Percentiles rank a stretch among this genome's conserved stretches.
These are phyloP conservation scores for Tauraco hartlaubi DNA, from an alignment of 2,797 vertebrate genomes.

Conservation along the genomic window DNA sequence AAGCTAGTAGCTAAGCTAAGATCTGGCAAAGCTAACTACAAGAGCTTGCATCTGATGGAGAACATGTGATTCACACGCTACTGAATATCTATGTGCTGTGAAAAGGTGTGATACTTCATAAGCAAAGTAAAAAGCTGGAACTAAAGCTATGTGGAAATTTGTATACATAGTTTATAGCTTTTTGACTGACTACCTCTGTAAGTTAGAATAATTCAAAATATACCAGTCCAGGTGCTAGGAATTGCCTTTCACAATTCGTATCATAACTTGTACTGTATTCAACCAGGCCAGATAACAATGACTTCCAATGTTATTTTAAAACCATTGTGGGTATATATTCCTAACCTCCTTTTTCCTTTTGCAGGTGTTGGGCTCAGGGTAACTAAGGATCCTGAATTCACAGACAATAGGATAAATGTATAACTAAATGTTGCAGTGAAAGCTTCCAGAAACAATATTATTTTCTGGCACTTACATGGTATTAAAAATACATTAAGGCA, in stretches of 20 bases:
- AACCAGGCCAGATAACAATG: not conserved
- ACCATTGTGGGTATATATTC: not conserved
- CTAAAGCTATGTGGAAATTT: not conserved
- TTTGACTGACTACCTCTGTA: not conserved
- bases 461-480: conserved; percentile 48
- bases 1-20: not conserved
- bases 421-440: conserved; percentile 45
- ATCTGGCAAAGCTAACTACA: not conserved
- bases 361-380: not conserved
- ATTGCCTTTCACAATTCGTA: not conserved
- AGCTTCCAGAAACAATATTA: conserved; percentile 54
- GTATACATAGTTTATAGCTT: not conserved
- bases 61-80: not conserved
- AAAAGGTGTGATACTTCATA: not conserved
- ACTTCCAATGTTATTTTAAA: not conserved
- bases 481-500: conserved; percentile 69
- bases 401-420: not conserved
- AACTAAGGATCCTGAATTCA: conserved; percentile 7
- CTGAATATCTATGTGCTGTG: not conserved
- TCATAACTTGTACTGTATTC: not conserved
- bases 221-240: not conserved
- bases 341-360: not conserved
- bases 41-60: not conserved
- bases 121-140: not conserved
- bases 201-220: not conserved